Base-by-base conservation (phyloP, 2,113 vertebrate genomes). In the Oncorhynchus kisutch region DNA sequence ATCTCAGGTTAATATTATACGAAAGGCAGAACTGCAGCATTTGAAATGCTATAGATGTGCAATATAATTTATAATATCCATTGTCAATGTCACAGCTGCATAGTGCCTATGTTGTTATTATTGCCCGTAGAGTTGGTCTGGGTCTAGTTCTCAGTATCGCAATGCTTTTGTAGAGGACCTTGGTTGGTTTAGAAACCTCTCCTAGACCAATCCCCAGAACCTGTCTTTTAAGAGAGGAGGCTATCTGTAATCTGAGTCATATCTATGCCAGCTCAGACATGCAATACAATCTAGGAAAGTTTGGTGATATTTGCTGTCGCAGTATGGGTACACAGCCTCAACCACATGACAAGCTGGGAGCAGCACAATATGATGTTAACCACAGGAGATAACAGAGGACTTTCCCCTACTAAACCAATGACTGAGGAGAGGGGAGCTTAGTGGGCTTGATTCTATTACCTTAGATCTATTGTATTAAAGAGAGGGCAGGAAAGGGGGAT, bases 401-500 rank as follows among this genome's bases (percentile, higher is more conserved):
- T 83, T 88, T 45, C 77, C 75, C 74, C 60, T 45, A 70, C 65
- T 24, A 25, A 14, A 25, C 22, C 75, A 39, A 70, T 84, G 77
- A 69, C 54, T 34, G 72, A 76, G 74, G 69, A 62, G 67, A 77
- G 70, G 57, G 11, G 18, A 27, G 20, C 20, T 71, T 54, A 64
- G 25, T 62, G 64, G 18, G 9, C 25, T 13, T 64, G 69, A 68
- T 62, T 71, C 49, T 39, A 49, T 77, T 59, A 71, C 69, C 69
- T 64, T 70, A 70, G 64, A 72, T 66, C 65, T 72, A 66, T 72
- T 54, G 39, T 49, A 80, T 73, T 73, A 34, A 62, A 66, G 45
- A 80, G 51, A 74, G 31, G 67, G 67, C 78, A 71, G 85, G 83
- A 86, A 89, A 80, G 69, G 65, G 69, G 25, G 31, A 49, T 39